Conservation (phyloP, 2,888 invertebrate species). For the Ditylenchus weischeri region DNA sequence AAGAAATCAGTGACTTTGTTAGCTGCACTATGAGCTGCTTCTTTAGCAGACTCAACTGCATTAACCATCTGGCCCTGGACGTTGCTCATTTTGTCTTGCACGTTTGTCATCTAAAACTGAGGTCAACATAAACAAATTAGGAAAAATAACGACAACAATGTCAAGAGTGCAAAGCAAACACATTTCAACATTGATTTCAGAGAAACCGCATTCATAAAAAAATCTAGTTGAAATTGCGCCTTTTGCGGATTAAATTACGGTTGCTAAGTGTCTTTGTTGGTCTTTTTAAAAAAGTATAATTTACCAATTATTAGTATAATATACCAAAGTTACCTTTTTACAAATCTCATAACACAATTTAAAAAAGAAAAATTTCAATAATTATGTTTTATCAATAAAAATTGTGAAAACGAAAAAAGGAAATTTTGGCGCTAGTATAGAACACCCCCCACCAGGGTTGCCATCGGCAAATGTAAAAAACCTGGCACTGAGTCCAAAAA, state of each 20-base stretch:
- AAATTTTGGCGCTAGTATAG: too few species aligned
- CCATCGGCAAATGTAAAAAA: too few species aligned
- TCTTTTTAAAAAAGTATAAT: too few species aligned
- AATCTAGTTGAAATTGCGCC: conserved; percentile 5
- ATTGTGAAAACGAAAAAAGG: too few species aligned
- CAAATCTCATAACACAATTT: too few species aligned
- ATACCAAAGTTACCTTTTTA: too few species aligned
- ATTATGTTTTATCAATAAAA: too few species aligned
- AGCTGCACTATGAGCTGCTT: conserved; percentile 51
- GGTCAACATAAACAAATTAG: not conserved
- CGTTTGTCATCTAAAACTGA: conserved; percentile 11
- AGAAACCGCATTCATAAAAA: not conserved
- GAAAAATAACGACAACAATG: not conserved
- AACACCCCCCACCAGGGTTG: too few species aligned
- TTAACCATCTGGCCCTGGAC: conserved; percentile 49
- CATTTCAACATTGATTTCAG: too few species aligned
- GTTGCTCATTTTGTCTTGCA: conserved; percentile 39
- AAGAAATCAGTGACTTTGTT: conserved; percentile 55
- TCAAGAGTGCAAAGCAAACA: not conserved
- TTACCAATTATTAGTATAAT: too few species aligned
- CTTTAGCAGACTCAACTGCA: conserved; percentile 52
- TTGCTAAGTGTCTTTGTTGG: not conserved
- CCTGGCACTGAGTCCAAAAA: too few species aligned
- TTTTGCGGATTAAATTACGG: conserved; percentile 5
- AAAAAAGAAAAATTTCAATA: too few species aligned